Evolutionary conservation across 1,140 invertebrate species (phyloP), one percentile per base, ranked within the genome.

Genomic region (Aphelenchoides fujianensis): DNA sequence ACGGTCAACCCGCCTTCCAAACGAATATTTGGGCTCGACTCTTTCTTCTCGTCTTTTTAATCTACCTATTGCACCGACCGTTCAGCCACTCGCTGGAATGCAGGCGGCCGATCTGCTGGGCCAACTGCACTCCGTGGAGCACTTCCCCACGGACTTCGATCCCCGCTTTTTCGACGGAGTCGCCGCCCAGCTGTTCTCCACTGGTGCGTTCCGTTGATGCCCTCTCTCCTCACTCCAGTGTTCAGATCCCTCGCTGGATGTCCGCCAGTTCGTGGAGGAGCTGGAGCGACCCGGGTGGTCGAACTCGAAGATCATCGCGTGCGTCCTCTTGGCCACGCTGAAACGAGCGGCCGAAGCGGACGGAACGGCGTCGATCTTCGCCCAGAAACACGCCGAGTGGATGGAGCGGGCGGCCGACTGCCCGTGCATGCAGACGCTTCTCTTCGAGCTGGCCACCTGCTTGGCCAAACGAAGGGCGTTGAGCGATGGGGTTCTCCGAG

Each of bases 121-220:
- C 12, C 36, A 37, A 12, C 34, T 66, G 9, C 23, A 12, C 12
- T 34, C 31, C 30, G 23, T 66, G n/a, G 41, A 66, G 16, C 63
- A 66, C 31, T 34, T 66, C 53, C 63, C 63, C 27, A n/a, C 63
- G 0, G 63, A 66, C 2, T 30, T 35, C 12, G 63, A 66, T 66
- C 63, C 31, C 12, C 31, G 12, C 23, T 66, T 66, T 31, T 66
- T 66, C 3, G 31, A 66, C 16, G 36, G 53, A 9, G n/a, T 66
- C 32, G 31, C 63, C n/a, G 32, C 37, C n/a, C 31, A 35, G 12
- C 16, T 66, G 16, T 61, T 61, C n/a, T 61, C 2, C 19, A 19
- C 16, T 31, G 31, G 59, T 61, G n/a, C 31, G 59, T 61, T 61
- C 31, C 31, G 28, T 16, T 16, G 41, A 12, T 48, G 23, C 23